phyloP scores from a whole-genome alignment of 2,113 vertebrate genomes.

The Marcusenius ussheri region DNA sequence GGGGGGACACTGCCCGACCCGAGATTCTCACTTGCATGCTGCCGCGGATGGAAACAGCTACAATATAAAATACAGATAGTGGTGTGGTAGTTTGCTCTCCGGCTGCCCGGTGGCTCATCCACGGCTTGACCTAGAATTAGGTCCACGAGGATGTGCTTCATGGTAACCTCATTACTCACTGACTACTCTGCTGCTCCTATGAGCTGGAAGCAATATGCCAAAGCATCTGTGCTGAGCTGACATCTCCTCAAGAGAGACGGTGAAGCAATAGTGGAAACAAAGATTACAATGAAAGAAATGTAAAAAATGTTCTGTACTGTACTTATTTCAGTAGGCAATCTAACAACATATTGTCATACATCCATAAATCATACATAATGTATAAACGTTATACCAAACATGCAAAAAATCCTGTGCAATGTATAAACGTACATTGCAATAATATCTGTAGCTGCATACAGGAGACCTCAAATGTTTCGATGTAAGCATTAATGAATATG shows the following conservation, averaged over 20 bases:
- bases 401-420: not conserved
- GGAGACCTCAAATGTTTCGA: not conserved
- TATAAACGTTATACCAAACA: not conserved
- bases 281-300: not conserved
- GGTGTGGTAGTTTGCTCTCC: not conserved
- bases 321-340: not conserved
- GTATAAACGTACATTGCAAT: not conserved
- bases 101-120: not conserved
- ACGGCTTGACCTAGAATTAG: not conserved
- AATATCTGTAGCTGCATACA: not conserved
- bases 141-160: not conserved
- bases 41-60: not conserved
- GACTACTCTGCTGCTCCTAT: not conserved
- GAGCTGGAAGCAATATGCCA: not conserved
- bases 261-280: not conserved
- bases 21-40: not conserved
- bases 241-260: not conserved
- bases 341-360: not conserved
- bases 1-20: not conserved
- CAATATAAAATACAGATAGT: not conserved
- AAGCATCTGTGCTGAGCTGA: not conserved
- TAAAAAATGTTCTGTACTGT: not conserved
- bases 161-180: not conserved
- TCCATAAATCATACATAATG: not conserved
- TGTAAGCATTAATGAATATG: not conserved